These are phyloP conservation scores for Microcebus tavaratra DNA, from an alignment of 2,113 vertebrate species.

Conservation along the genomic window DNA sequence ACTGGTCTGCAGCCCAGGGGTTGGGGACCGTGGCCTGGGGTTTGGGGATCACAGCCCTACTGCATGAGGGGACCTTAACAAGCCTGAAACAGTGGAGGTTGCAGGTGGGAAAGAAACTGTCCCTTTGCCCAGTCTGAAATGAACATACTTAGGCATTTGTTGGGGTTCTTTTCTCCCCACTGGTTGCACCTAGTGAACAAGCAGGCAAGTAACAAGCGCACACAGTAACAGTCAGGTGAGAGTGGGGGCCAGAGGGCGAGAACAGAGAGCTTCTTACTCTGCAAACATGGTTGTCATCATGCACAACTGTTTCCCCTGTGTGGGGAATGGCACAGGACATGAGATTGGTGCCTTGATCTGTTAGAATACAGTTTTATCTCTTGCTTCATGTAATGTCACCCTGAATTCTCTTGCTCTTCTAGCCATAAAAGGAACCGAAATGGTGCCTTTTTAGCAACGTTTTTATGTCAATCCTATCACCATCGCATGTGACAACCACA, in stretches of 20 bases:
- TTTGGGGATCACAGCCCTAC: not conserved
- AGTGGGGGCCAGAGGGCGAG: fast-evolving
- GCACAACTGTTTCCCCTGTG: not conserved
- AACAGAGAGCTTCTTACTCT: not conserved
- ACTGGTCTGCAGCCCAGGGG: too few relatives aligned
- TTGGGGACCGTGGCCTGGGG: too few relatives aligned
- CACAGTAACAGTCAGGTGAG: not conserved
- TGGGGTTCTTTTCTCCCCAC: not conserved
- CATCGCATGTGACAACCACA: not conserved
- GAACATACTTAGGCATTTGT: not conserved
- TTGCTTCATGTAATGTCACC: not conserved
- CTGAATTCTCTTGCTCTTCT: not conserved
- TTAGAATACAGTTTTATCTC: not conserved
- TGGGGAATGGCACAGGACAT: not conserved
- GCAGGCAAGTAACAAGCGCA: not conserved
- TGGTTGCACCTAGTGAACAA: not conserved
- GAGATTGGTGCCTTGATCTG: not conserved
- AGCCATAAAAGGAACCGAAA: not conserved
- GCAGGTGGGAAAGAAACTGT: not conserved
- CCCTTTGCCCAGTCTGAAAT: not conserved
- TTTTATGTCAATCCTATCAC: not conserved
- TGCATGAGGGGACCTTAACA: not conserved
- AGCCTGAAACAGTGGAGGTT: not conserved
- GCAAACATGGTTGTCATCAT: not conserved
- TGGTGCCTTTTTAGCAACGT: not conserved